Evolutionary conservation across 2,797 vertebrate genomes (phyloP).

Genomic region (Florisuga fusca): DNA sequence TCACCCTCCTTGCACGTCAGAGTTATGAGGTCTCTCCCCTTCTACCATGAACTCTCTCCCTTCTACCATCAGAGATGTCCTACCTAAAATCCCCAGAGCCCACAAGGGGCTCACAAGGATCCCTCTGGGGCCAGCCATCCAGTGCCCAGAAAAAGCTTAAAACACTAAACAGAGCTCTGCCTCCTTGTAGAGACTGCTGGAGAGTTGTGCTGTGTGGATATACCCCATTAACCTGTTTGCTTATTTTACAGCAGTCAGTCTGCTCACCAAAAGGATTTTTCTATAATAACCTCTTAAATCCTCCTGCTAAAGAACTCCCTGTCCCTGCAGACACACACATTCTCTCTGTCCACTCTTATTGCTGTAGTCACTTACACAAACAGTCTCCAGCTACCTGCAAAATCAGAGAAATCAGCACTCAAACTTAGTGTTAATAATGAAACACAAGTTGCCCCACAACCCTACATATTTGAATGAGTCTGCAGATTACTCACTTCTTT

Average conservation of each 20-base stretch:
- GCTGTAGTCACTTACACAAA: slow-evolving; percentile 8
- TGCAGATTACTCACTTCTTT: slow-evolving; percentile 20
- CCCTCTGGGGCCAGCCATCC: background rate
- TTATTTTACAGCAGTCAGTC: slow-evolving; percentile 56
- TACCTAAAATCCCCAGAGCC: background rate
- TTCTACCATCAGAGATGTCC: background rate
- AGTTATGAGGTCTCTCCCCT: background rate
- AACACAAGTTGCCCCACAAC: background rate
- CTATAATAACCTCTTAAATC: slow-evolving; percentile 70
- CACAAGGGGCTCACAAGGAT: accelerated
- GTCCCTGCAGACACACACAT: background rate
- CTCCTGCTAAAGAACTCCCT: slow-evolving; percentile 48
- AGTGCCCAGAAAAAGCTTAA: accelerated
- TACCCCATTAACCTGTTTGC: slow-evolving; percentile 59
- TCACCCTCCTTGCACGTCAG: background rate
- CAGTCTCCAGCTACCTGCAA: slow-evolving; percentile 15
- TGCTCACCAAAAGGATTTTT: slow-evolving; percentile 47
- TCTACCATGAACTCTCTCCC: accelerated
- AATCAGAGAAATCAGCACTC: background rate
- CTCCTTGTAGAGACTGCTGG: background rate
- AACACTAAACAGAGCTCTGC: slow-evolving; percentile 25
- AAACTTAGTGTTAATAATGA: slow-evolving; percentile 27
- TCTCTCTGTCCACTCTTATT: background rate
- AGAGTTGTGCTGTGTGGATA: background rate
- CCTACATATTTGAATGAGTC: background rate